A percentile compares a stretch with the other conserved stretches of the same genome.
Evolutionary conservation across 2,888 invertebrate genomes (phyloP).

Genomic region (Campopleginae sp.): DNA sequence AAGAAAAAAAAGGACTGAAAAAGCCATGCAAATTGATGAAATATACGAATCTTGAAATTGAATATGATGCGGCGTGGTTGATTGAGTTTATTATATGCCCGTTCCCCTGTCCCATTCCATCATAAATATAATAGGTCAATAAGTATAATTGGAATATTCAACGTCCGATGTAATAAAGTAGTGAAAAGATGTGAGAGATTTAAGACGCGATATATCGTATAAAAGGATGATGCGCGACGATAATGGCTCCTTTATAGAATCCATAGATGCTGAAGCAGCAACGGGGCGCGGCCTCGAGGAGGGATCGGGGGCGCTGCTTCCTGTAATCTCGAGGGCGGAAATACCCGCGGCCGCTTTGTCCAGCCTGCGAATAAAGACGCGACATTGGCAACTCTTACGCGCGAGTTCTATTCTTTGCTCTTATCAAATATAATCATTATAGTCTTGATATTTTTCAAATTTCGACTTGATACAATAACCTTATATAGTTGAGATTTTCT

Average conservation of each 20-base stretch:
- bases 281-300: too few species aligned
- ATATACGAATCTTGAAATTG: conserved; percentile 73
- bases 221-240: conserved; percentile 78
- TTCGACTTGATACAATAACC: too few species aligned
- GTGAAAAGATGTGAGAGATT: conserved; percentile 68
- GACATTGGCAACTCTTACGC: too few species aligned
- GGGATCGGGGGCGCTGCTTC: conserved; percentile 78
- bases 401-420: not conserved
- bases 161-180: conserved; percentile 13
- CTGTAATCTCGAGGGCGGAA: conserved; percentile 81
- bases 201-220: conserved; percentile 75
- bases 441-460: too few species aligned
- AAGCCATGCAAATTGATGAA: conserved; percentile 73
- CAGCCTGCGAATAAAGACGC: conserved; percentile 78
- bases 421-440: too few species aligned
- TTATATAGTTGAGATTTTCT: too few species aligned
- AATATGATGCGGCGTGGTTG: not conserved
- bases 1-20: conserved; percentile 1
- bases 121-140: not conserved
- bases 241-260: conserved; percentile 77
- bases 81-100: not conserved
- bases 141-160: not conserved
- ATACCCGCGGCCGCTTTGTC: too few species aligned
- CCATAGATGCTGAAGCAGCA: conserved; percentile 77
- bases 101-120: not conserved